Base-by-base conservation (phyloP, 2,113 vertebrate species). In the Callipepla californica region DNA sequence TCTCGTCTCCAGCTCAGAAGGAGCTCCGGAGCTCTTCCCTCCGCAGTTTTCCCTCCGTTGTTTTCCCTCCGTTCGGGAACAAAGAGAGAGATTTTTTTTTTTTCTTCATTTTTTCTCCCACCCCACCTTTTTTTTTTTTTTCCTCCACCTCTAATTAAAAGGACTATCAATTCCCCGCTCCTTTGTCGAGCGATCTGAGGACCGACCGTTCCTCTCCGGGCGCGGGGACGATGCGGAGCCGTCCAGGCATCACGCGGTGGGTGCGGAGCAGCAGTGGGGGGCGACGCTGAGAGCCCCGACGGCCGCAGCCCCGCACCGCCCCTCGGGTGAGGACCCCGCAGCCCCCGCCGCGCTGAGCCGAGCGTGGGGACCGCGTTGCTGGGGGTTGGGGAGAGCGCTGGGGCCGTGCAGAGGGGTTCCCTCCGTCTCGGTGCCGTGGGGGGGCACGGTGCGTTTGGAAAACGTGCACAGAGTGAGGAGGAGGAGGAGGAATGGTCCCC, bases 111-210 rank as follows among this genome's bases (percentile, higher is more conserved):
- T 26, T 26, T 8, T 21, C 50, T 13, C 50, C 36, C 36, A 36
- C 36, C 36, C 36, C 36, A 36, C 36, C 36, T 36, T 36, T 36
- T 36, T 36, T 36, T 36, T 36, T 36, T 36, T 51, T 51, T 89
- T 84, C 80, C 91, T 78, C 89, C 92, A 89, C 95, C 91, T 93
- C 93, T 96, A 93, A 96, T 93, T 90, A 85, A 94, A 94, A 91
- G 92, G 92, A 96, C 85, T 94, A 89, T 92, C 93, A 87, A 91
- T 94, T 82, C 92, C 50, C 63, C 1, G 19, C 75, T 92, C 92
- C 79, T 94, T 93, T 92, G 70, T 66, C 19, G 30, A 74, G 80
- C 32, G 8, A 47, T 77, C 87, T 4, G 91, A 89, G 85, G 95
- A 91, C 81, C 50, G 23, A 3, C 77, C 4, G 12, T 30, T 75